Conservation (phyloP, 2,888 invertebrate species). For the Baronia brevicornis region DNA sequence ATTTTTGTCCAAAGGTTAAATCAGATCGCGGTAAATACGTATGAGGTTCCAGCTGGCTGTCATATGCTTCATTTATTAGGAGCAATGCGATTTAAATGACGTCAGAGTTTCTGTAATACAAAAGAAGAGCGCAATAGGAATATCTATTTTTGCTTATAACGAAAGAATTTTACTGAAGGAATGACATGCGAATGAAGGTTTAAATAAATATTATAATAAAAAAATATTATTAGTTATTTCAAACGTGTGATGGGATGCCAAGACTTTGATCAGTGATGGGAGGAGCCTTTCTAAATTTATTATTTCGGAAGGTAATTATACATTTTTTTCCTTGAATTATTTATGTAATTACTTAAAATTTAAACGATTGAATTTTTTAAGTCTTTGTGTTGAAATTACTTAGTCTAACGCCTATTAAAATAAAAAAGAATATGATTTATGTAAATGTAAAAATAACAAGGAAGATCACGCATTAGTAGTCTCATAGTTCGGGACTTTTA, state of each 20-base stretch:
- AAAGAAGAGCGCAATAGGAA: slow-evolving; percentile 21
- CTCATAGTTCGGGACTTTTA: too few relatives aligned
- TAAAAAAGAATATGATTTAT: too few relatives aligned
- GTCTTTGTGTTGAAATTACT: too few relatives aligned
- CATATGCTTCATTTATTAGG: slow-evolving; percentile 27
- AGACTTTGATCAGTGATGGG: slow-evolving; percentile 2
- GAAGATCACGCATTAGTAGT: too few relatives aligned
- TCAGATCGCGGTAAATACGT: slow-evolving; percentile 11
- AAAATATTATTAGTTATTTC: slow-evolving; percentile 7
- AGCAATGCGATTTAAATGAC: slow-evolving; percentile 24
- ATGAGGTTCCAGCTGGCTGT: slow-evolving; percentile 15
- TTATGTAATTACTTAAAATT: too few relatives aligned
- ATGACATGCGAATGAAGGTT: background rate
- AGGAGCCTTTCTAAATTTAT: background rate
- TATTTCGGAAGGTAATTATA: too few relatives aligned
- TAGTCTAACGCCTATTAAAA: too few relatives aligned
- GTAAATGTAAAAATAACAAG: too few relatives aligned
- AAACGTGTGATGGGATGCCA: slow-evolving; percentile 4
- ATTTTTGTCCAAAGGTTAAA: slow-evolving; percentile 21
- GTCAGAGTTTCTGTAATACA: slow-evolving; percentile 20
- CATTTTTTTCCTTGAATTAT: too few relatives aligned
- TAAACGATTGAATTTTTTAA: too few relatives aligned
- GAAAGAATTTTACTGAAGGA: slow-evolving; percentile 1
- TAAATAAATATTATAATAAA: slow-evolving; percentile 4
- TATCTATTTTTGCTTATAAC: slow-evolving; percentile 8